Evolutionary conservation across 2,797 vertebrate species (phyloP).

Genomic region (Spondyliosoma cantharus): DNA sequence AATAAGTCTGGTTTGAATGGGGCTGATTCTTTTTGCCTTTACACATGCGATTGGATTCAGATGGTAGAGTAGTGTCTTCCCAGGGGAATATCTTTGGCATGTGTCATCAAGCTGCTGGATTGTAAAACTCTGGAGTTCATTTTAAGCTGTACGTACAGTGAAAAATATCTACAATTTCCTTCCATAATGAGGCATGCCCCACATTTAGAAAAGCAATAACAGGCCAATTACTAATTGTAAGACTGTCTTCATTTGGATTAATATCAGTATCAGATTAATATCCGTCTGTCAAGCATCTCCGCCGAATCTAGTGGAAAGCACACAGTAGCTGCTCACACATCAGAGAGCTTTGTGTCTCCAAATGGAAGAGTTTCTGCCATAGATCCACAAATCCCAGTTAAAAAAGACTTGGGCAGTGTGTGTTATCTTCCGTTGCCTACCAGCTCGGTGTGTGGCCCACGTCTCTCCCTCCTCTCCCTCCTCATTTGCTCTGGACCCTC

Average conservation of each 20-base stretch:
- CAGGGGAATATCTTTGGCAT: slow-evolving; percentile 27
- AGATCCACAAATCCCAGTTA: slow-evolving; percentile 28
- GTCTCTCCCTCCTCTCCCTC: slow-evolving; percentile 32
- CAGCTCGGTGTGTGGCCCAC: slow-evolving; percentile 59
- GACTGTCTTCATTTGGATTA: slow-evolving; percentile 19
- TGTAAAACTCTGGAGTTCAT: not conserved
- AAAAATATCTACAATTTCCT: not conserved
- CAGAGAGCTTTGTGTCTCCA: slow-evolving; percentile 42
- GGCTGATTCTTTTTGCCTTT: slow-evolving; percentile 20
- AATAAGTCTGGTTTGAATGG: slow-evolving; percentile 30
- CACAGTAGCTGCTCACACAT: slow-evolving; percentile 25
- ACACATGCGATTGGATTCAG: slow-evolving; percentile 49
- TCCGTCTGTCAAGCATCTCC: slow-evolving; percentile 29
- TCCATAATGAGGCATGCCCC: not conserved
- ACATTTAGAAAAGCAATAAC: not conserved
- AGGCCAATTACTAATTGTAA: not conserved
- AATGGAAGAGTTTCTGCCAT: slow-evolving; percentile 34
- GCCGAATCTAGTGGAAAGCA: slow-evolving; percentile 16
- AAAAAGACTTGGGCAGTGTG: slow-evolving; percentile 38
- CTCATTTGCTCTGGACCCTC: slow-evolving; percentile 53
- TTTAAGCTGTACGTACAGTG: not conserved
- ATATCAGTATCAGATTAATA: slow-evolving; percentile 30
- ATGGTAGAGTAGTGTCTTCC: slow-evolving; percentile 29
- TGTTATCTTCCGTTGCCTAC: slow-evolving; percentile 58
- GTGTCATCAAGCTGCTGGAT: slow-evolving; percentile 27